Evolutionary conservation across 92 coral and sea anemone genomes (phyloP).

Genomic region (Zoanthus solanderi): DNA sequence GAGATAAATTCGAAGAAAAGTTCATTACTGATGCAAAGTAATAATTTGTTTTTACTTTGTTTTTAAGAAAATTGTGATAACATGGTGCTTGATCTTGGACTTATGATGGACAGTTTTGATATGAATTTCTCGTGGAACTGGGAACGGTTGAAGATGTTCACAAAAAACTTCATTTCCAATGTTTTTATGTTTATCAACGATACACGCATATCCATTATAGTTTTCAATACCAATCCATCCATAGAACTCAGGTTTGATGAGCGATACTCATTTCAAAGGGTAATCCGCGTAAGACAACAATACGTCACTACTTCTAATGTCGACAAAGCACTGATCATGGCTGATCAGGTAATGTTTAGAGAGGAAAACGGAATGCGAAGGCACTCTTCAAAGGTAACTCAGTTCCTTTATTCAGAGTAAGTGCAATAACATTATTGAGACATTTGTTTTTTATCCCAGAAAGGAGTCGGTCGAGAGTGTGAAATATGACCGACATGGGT

Average conservation of each 20-base stretch:
- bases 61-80: not conserved
- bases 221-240: not conserved
- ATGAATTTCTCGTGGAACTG: not conserved
- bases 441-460: too few relatives aligned
- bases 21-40: too few relatives aligned
- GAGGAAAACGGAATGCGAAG: not conserved
- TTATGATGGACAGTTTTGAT: not conserved
- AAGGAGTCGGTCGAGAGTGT: too few relatives aligned
- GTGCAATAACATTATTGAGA: too few relatives aligned
- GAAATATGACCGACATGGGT: too few relatives aligned
- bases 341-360: constrained; percentile 1
- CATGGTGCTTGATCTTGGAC: not conserved
- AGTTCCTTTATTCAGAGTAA: too few relatives aligned
- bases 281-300: not conserved
- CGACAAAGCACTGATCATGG: not conserved
- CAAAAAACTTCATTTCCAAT: not conserved
- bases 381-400: not conserved
- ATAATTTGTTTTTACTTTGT: not conserved
- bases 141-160: not conserved
- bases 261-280: not conserved
- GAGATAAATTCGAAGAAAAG: too few relatives aligned
- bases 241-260: not conserved
- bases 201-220: not conserved
- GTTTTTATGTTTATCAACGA: not conserved
- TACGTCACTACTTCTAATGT: not conserved